Base-by-base conservation (phyloP, 1,140 invertebrate genomes). In the Centruroides sculpturatus region DNA sequence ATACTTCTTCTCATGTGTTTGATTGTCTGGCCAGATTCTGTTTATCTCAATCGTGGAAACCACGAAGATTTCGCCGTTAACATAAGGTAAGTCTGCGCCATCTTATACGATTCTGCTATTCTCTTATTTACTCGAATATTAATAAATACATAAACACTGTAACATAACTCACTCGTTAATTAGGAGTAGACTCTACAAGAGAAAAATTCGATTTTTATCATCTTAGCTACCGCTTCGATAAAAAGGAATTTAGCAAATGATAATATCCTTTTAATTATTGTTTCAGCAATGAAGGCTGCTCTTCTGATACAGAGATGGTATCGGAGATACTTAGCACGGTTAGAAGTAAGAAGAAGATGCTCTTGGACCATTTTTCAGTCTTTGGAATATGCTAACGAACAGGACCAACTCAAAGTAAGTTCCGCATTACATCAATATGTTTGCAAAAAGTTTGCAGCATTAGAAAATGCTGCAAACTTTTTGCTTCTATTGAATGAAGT, bases 291-390 rank as follows among this genome's bases (percentile, higher is more conserved):
- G 73, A 87, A 90, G 71, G 86, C 91, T 7, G 89, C 89, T 13
- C 80, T 94, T 62, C 76, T 94, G 50, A 95, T 95, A 58, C 91
- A 95, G 74, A 82, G 86, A 71, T 94, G 91, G 91, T 94, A 92
- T 75, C 79, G 91, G 49, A 77, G 87, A 47, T 92, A 92, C 72
- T 74, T 88, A 70, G 89, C 90, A 4, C 75, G 87, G 41, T 82
- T 92, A 78, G 90, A 94, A 73, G 82, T 90, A 4, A 75, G 88
- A 36, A 74, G 89, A 66, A 77, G 87, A 35, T 91, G 87, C 70
- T 92, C 91, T 1, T 95, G 91, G 91, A 91, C 85, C 53, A 94
- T 95, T 68, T 95, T 93, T 72, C 90, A 93, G 72, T 86, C 82
- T 62, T 84, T 95, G 55, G 91, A 95, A 74, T 95, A 95, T 72